These are phyloP conservation scores for Dascillus cervinus DNA, from an alignment of 2,888 invertebrate species.

Conservation along the genomic window DNA sequence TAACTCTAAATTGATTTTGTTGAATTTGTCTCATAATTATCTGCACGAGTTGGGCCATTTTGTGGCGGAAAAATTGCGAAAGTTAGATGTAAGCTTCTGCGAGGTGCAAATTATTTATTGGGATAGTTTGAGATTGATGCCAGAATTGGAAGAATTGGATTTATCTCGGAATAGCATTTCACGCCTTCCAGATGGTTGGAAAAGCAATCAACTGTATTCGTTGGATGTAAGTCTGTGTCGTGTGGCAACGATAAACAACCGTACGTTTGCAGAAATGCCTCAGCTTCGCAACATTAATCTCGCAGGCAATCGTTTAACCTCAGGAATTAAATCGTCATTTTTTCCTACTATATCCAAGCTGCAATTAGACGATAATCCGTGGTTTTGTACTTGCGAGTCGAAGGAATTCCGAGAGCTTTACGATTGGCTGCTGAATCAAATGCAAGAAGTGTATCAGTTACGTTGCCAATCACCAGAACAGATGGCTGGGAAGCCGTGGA, in stretches of 20 bases:
- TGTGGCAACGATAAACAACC: constrained; percentile 53
- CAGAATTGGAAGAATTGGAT: constrained; percentile 52
- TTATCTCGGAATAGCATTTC: constrained; percentile 60
- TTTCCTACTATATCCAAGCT: constrained; percentile 55
- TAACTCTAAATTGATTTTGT: constrained; percentile 50
- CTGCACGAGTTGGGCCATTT: constrained; percentile 51
- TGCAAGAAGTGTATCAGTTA: constrained; percentile 45
- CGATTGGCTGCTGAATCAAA: constrained; percentile 51
- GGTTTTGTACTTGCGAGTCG: constrained; percentile 67
- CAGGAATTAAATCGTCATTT: constrained; percentile 49
- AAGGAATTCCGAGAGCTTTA: constrained; percentile 53
- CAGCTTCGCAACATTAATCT: constrained; percentile 54
- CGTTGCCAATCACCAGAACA: constrained; percentile 59
- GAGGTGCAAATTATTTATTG: constrained; percentile 54
- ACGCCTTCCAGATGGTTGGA: constrained; percentile 53
- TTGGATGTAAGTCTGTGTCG: constrained; percentile 56
- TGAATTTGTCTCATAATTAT: constrained; percentile 62
- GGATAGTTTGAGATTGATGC: constrained; percentile 51
- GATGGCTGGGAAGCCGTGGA: constrained; percentile 60
- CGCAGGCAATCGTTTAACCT: constrained; percentile 64
- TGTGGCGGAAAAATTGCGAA: constrained; percentile 49
- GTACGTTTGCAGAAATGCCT: constrained; percentile 55
- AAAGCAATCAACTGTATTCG: constrained; percentile 52
- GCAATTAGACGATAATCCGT: constrained; percentile 64
- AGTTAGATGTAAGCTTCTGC: constrained; percentile 57